Percentiles rank a stretch among this genome's conserved stretches.
phyloP scores from a whole-genome alignment of 2,888 invertebrate species.

The Germaria angustata region DNA sequence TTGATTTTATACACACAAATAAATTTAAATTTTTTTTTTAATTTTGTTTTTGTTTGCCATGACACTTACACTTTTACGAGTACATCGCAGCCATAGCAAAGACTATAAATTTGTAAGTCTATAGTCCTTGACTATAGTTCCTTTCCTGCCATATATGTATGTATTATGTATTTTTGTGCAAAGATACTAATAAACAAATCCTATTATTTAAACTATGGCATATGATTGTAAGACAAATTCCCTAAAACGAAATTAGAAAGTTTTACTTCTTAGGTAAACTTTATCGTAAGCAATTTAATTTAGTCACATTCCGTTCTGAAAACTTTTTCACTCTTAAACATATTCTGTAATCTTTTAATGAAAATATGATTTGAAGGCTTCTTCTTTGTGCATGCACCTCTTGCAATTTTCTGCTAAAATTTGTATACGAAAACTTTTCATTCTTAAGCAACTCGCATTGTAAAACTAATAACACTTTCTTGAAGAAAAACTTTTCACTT shows the following conservation, averaged over 20 bases:
- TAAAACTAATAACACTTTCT: not conserved
- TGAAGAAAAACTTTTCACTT: not conserved
- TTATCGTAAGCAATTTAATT: conserved; percentile 7
- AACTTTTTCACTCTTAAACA: not conserved
- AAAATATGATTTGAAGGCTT: conserved; percentile 19
- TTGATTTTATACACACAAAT: no score
- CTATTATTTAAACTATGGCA: not conserved
- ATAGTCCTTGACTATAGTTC: no score
- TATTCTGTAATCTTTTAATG: conserved; percentile 39
- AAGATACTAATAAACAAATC: not conserved
- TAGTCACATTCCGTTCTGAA: not conserved
- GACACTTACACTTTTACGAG: no score
- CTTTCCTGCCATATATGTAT: not conserved
- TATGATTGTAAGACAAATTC: not conserved
- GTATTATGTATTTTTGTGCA: not conserved
- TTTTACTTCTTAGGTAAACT: not conserved
- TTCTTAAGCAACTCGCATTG: conserved; percentile 10
- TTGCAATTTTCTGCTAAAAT: conserved; percentile 9
- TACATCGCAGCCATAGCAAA: no score
- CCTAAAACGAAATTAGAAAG: not conserved
- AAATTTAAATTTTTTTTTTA: no score
- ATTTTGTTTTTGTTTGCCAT: no score
- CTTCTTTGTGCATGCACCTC: conserved; percentile 23
- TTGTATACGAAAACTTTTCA: conserved; percentile 8
- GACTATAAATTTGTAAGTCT: no score